A percentile compares a stretch with the other conserved stretches of the same genome.
phyloP scores from a whole-genome alignment of 2,888 invertebrate species.

The Brachyopa scutellaris region DNA sequence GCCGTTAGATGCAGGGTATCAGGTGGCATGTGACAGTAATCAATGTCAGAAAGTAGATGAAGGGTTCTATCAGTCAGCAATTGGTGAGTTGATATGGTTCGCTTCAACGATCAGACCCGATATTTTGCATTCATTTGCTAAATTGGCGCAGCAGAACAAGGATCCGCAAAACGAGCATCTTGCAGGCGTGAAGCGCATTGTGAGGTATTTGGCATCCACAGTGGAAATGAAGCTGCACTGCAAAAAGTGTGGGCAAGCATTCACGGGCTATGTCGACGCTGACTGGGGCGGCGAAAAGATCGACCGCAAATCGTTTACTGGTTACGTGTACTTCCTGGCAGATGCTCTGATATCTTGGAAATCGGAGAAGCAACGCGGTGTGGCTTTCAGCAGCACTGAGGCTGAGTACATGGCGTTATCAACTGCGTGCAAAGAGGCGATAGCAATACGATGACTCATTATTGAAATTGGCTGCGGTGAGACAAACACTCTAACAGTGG shows the following conservation, averaged over 20 bases:
- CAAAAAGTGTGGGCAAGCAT: not conserved
- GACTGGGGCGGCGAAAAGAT: constrained; percentile 17
- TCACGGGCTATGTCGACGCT: constrained; percentile 29
- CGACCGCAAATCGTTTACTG: constrained; percentile 60
- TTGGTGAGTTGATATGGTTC: too few relatives aligned
- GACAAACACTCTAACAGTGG: not conserved
- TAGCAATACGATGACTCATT: not conserved
- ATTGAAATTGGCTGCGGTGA: not conserved
- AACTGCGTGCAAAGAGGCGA: constrained; percentile 2
- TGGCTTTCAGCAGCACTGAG: constrained; percentile 17
- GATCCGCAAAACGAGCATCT: constrained; percentile 24
- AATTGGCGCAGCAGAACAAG: constrained; percentile 19
- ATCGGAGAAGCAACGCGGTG: constrained; percentile 15
- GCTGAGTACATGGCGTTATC: constrained; percentile 3
- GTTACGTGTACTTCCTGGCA: constrained; percentile 48
- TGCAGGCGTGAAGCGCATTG: constrained; percentile 2
- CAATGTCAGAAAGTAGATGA: constrained; percentile 6
- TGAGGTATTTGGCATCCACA: constrained; percentile 16
- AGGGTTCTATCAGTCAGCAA: not conserved
- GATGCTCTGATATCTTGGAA: constrained; percentile 38
- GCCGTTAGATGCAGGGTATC: constrained; percentile 23
- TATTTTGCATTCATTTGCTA: constrained; percentile 26
- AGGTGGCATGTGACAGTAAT: constrained; percentile 15
- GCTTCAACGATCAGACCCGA: constrained; percentile 22
- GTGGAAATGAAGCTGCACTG: constrained; percentile 8